Evolutionary conservation across 2,113 vertebrate genomes (phyloP).

Genomic region (Labeo catla): DNA sequence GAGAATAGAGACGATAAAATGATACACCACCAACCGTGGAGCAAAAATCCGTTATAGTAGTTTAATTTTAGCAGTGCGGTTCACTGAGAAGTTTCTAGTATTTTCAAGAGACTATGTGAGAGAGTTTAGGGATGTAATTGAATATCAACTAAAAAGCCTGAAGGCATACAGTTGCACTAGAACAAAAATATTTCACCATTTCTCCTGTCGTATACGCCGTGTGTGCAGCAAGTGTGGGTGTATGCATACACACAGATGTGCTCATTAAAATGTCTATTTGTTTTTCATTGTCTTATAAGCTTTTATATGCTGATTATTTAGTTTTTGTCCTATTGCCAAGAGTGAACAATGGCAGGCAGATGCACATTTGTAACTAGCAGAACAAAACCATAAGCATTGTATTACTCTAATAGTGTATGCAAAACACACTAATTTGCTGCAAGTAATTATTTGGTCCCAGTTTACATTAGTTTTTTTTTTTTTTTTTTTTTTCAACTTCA

Average conservation of each 20-base stretch:
- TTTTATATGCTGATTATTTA: conserved; percentile 34
- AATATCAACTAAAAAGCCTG: not conserved
- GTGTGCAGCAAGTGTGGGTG: conserved; percentile 11
- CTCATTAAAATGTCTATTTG: conserved; percentile 37
- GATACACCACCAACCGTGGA: not conserved
- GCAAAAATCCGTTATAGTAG: not conserved
- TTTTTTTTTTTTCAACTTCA: not conserved
- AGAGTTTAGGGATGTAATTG: not conserved
- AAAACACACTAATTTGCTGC: not conserved
- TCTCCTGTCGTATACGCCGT: not conserved
- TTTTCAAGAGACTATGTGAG: not conserved
- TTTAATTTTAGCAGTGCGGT: not conserved
- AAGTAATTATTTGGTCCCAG: not conserved
- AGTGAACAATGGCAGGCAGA: not conserved
- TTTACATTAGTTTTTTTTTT: not conserved
- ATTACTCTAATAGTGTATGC: not conserved
- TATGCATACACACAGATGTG: conserved; percentile 6
- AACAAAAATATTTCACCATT: not conserved
- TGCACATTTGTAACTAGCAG: not conserved
- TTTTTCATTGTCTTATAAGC: not conserved
- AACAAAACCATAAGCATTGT: not conserved
- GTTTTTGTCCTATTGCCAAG: conserved; percentile 18
- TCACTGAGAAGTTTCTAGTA: not conserved
- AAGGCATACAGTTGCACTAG: not conserved
- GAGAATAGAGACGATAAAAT: not conserved